Evolutionary conservation across 2,113 vertebrate species (phyloP), one percentile per base, ranked within the genome.

Genomic region (Calyptommatus sinebrachiatus): DNA sequence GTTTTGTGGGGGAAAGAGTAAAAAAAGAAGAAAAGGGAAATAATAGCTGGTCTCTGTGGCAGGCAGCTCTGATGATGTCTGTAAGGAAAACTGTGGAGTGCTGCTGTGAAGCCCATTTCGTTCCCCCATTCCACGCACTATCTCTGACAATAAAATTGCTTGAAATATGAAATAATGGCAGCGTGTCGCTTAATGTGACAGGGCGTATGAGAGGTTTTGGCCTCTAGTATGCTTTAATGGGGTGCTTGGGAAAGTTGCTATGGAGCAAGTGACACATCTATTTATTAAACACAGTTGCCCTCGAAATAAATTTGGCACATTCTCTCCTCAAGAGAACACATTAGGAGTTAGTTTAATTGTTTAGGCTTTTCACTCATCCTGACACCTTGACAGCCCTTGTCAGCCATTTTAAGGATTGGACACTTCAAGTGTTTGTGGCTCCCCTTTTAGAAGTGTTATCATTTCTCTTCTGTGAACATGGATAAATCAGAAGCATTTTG

Each of bases 211-310:
- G 76, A 82, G 86, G 79, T 88, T 90, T 86, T 90, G 89, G 85
- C 88, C 90, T 92, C 88, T 86, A 41, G 79, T 78, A 35, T 4
- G 8, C 77, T 89, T 92, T 92, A 89, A 90, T 88, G 86, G 79
- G 60, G 60, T 86, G 71, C 83, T 89, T 67, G 69, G 73, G 84
- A 77, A 81, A 83, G 75, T 80, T 77, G 80, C 77, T 69, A 50
- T 80, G 77, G 73, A 80, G 80, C 76, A 84, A 60, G 60, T 66
- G 70, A 85, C 63, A 26, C 73, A 84, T 85, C 73, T 81, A 88
- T 88, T 90, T 89, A 89, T 91, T 89, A 91, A 87, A 73, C 87
- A 81, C 90, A 93, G 90, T 91, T 89, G 87, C 85, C 87, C 88
- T 41, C 79, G 80, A 92, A 79, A 88, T 87, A 91, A 90, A 90